These are phyloP conservation scores for Onychomys torridus DNA, from an alignment of 2,797 vertebrate species.

Conservation along the genomic window DNA sequence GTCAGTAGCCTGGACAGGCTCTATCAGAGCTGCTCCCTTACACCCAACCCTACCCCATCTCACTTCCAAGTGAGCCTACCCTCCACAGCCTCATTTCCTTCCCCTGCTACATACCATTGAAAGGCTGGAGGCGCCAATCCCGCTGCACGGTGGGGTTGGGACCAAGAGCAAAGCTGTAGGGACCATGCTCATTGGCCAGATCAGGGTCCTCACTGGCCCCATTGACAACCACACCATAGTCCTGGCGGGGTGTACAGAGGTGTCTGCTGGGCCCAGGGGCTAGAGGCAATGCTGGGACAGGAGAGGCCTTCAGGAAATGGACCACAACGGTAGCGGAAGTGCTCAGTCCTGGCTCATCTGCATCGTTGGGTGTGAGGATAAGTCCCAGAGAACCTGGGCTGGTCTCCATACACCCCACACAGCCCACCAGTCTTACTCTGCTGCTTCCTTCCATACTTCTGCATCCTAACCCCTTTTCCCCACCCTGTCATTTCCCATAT, in stretches of 20 bases:
- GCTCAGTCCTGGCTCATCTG: conserved; percentile 90
- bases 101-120: conserved; percentile 88
- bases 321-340: conserved; percentile 90
- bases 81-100: background rate
- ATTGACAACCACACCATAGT: conserved; percentile 90
- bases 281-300: conserved; percentile 88
- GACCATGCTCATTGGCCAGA: conserved; percentile 86
- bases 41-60: background rate
- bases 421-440: background rate
- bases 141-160: conserved; percentile 89
- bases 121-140: conserved; percentile 92
- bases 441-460: background rate
- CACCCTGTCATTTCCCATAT: rapidly evolving
- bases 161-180: conserved; percentile 91
- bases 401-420: too few species aligned
- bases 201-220: conserved; percentile 89
- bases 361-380: background rate
- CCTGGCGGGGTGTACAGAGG: conserved; percentile 92
- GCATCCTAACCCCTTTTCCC: rapidly evolving
- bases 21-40: background rate
- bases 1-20: background rate
- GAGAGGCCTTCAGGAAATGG: conserved; percentile 90
- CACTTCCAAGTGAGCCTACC: background rate
- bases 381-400: background rate
- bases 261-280: conserved; percentile 90